Base-by-base conservation (phyloP, 2,797 vertebrate genomes). In the Phoxinus dragarum region DNA sequence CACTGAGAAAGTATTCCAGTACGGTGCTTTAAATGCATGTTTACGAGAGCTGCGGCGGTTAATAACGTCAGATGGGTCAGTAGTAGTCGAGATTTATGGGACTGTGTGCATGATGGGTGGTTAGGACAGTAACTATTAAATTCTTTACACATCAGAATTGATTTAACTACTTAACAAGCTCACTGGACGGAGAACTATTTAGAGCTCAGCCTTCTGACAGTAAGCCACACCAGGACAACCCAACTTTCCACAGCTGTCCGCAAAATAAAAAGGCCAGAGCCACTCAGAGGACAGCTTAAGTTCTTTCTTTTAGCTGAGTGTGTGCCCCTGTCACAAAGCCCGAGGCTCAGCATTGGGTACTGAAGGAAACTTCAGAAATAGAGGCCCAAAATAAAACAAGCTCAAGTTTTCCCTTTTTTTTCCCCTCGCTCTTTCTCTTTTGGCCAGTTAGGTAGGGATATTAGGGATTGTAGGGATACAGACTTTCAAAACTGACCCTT, bases 91-190 rank as follows among this genome's bases (percentile, higher is more conserved):
- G 72, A 84, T 42, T 68, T 49, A 42, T 44, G 34, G 8, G 34
- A 16, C 71, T 56, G 42, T 31, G 36, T 64, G 56, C 44, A 38
- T 19, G 31, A 86, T 77, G 27, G 64, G 56, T 81, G 69, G 83
- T 74, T 84, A 54, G 68, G 66, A 82, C 84, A 66, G 71, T 75
- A 74, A 66, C 81, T 59, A 84, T 81, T 86, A 56, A 85, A 81
- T 84, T 74, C 83, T 85, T 89, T 87, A 85, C 83, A 87, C 80
- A 88, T 82, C 78, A 75, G 66, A 87, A 71, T 86, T 67, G 79
- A 84, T 86, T 82, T 84, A 87, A 89, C 86, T 82, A 85, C 86
- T 90, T 90, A 87, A 83, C 44, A 71, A 87, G 81, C 79, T 86
- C 59, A 59, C 40, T 52, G 67, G 71, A 85, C 14, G 31, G 31